Evolutionary conservation across 2,113 vertebrate species (phyloP), one percentile per base, ranked within the genome.

Genomic region (Microcebus lehilahytsara): DNA sequence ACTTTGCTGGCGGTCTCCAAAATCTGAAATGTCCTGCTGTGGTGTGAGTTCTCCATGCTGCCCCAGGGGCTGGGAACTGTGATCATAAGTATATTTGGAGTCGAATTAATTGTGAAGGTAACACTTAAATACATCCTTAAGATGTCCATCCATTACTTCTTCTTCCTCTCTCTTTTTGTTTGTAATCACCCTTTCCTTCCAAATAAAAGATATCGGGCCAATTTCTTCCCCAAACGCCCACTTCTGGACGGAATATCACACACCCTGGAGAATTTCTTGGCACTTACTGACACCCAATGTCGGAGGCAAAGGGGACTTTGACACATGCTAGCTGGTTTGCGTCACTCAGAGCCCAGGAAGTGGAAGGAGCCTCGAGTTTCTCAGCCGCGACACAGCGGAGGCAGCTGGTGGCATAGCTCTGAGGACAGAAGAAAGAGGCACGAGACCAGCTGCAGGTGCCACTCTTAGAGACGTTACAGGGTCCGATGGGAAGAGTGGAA

Each of bases 391-490:
- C 64, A 51, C 51, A 9, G 51, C 49, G 49, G 20, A 64, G 75
- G 19, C 6, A 37, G 16, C 40, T 14, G 5, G 42, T 19, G 22
- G 1, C 0, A 2, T 64, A 4, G 32, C 17, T 42, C 27, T 32
- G 25, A 49, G 46, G 30, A 58, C 77, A 19, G 89, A 51, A 37
- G 60, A 46, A 11, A 37, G 42, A 51, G 46, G 34, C 9, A 1
- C 6, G 8, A 32, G 53, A 34, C 71, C 37, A 75, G 2, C 53
- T 32, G 17, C 19, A 16, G 60, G 37, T 7, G 13, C 19, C 13
- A 3, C 34, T 72, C 40, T 25, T 12, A 42, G 7, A 5, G 7
- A n/a, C 7, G 34, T 20, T 5, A 1, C n/a, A 5, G 56, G 25
- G 30, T 37, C n/a, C 8, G 8, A 34, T 3, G 17, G 53, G 51